Percentiles rank a stretch among this genome's conserved stretches.
phyloP scores from a whole-genome alignment of 2,888 invertebrate species.

The Zaprionus obscuricornis region DNA sequence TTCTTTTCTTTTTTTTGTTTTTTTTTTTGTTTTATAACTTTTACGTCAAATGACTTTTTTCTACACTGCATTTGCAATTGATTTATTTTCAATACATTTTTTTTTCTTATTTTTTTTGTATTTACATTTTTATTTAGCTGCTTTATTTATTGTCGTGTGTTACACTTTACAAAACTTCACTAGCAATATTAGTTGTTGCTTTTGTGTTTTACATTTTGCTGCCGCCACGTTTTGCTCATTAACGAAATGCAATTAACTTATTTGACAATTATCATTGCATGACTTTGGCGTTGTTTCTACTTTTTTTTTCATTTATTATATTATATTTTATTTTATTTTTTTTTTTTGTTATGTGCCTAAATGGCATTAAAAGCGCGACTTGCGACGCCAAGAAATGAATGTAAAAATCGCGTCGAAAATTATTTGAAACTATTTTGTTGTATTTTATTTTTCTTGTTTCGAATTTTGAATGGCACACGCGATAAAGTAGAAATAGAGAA shows the following conservation, averaged over 20 bases:
- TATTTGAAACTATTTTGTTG: slow-evolving; percentile 8
- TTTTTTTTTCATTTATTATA: slow-evolving; percentile 21
- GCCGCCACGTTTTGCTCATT: slow-evolving; percentile 72
- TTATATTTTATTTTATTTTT: slow-evolving; percentile 15
- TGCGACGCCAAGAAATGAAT: slow-evolving; percentile 46
- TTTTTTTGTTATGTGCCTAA: slow-evolving; percentile 26
- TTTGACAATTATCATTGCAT: slow-evolving; percentile 56
- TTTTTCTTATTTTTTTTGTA: too few relatives aligned
- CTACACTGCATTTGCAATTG: slow-evolving; percentile 15
- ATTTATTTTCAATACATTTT: slow-evolving; percentile 22
- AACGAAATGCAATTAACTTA: slow-evolving; percentile 60
- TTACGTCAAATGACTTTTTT: slow-evolving; percentile 51
- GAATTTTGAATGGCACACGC: slow-evolving; percentile 59
- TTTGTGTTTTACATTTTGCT: slow-evolving; percentile 70
- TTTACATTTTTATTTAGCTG: slow-evolving; percentile 54
- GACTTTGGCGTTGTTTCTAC: slow-evolving; percentile 47
- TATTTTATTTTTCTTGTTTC: background rate
- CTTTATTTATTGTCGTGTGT: slow-evolving; percentile 14
- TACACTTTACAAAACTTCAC: slow-evolving; percentile 47
- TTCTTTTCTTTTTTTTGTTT: slow-evolving; percentile 7
- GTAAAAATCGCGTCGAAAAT: slow-evolving; percentile 35
- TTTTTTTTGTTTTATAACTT: slow-evolving; percentile 17
- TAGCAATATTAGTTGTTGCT: slow-evolving; percentile 34
- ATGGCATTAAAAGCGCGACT: slow-evolving; percentile 46
- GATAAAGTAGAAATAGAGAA: slow-evolving; percentile 40